A percentile compares a stretch with the other conserved stretches of the same genome.
phyloP scores from a whole-genome alignment of 1,140 invertebrate genomes.

The Drosophila novamexicana region DNA sequence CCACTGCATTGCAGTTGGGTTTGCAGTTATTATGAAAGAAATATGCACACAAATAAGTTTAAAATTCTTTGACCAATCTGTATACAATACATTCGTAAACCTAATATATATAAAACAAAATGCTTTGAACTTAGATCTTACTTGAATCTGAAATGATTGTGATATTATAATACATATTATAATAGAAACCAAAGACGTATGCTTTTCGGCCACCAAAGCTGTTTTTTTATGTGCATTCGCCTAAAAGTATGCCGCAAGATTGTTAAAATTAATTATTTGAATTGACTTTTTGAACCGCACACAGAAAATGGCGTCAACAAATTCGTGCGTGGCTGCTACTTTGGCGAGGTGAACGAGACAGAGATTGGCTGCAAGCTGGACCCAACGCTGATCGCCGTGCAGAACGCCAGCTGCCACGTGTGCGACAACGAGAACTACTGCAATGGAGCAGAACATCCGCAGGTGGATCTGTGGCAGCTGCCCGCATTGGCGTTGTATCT shows the following conservation, averaged over 20 bases:
- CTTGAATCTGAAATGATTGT: too few relatives aligned
- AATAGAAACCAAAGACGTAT: too few relatives aligned
- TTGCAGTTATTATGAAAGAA: too few relatives aligned
- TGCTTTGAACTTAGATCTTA: too few relatives aligned
- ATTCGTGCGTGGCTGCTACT: conserved; percentile 71
- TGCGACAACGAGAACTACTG: conserved; percentile 73
- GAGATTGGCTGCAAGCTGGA: conserved; percentile 69
- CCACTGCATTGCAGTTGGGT: too few relatives aligned
- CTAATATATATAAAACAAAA: too few relatives aligned
- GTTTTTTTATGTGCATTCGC: conserved; percentile 12
- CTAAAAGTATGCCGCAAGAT: conserved; percentile 60
- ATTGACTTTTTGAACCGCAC: conserved; percentile 1
- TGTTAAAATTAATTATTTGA: conserved; percentile 26
- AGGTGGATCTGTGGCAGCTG: conserved; percentile 38
- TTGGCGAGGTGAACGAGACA: conserved; percentile 76
- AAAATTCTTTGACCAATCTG: too few relatives aligned
- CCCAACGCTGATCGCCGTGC: conserved; percentile 58
- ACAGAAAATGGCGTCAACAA: conserved; percentile 69
- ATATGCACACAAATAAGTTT: too few relatives aligned
- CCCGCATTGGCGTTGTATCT: conserved; percentile 43
- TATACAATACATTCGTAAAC: too few relatives aligned
- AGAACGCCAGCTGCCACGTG: conserved; percentile 69
- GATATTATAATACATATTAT: too few relatives aligned
- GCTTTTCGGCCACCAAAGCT: not conserved
- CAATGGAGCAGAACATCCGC: conserved; percentile 46